A percentile compares a stretch with the other conserved stretches of the same genome.
Conservation (phyloP, 1,140 invertebrate genomes). For the Drosophila carrolli region DNA sequence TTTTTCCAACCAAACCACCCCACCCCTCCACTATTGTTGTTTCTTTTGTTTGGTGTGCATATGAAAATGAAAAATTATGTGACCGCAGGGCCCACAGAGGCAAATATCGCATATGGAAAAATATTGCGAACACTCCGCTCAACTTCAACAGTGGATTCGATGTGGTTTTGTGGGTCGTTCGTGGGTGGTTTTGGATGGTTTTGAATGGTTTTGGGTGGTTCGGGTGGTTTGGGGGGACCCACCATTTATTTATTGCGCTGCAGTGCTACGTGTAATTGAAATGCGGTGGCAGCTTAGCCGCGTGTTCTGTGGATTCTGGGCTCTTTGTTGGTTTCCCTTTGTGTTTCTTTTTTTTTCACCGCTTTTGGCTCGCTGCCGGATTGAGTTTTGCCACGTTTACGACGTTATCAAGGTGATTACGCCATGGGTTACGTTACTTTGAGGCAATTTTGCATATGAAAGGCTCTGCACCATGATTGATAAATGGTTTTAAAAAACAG, state of each 20-base stretch:
- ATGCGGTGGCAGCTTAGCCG: conserved; percentile 40
- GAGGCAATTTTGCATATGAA: conserved; percentile 1
- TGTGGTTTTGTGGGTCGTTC: conserved; percentile 6
- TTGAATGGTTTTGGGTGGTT: conserved; percentile 1
- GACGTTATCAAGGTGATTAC: conserved; percentile 18
- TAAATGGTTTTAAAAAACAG: too few species aligned
- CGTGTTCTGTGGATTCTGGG: conserved; percentile 1
- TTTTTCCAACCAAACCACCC: not conserved
- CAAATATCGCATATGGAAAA: conserved; percentile 62
- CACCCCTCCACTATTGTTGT: conserved; percentile 9
- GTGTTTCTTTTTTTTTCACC: not conserved
- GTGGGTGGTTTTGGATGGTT: conserved; percentile 13
- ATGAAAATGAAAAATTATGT: conserved; percentile 80
- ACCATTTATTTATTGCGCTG: conserved; percentile 55
- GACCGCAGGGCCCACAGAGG: conserved; percentile 68
- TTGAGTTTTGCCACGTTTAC: conserved; percentile 25
- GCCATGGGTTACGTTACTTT: not conserved
- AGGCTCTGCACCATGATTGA: not conserved
- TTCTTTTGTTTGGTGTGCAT: conserved; percentile 57
- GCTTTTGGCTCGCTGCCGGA: conserved; percentile 1
- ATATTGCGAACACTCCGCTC: conserved; percentile 29
- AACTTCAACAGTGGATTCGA: conserved; percentile 8
- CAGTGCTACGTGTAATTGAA: conserved; percentile 57
- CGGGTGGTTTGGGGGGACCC: not conserved
- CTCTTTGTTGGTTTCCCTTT: conserved; percentile 32